Evolutionary conservation across 92 coral and sea anemone genomes (phyloP), one percentile per base, ranked within the genome.

Genomic region (Phymanthus crucifer): DNA sequence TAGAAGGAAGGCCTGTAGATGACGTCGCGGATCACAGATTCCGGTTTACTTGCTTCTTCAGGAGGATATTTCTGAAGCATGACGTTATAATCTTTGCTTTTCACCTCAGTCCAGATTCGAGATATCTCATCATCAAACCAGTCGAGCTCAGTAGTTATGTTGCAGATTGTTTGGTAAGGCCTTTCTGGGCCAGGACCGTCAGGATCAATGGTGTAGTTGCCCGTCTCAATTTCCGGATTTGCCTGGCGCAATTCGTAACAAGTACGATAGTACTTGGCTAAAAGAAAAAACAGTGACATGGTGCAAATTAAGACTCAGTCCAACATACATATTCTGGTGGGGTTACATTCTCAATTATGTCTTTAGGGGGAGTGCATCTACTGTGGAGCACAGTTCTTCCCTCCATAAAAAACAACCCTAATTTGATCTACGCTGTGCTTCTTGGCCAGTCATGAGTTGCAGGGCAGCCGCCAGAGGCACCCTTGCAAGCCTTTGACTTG

Each of bases 101-200:
- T 13, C 11, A 92, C 70, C 58, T 72, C 86, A 0, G 97, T 92
- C 88, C 84, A 81, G 2, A 85, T 54, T 23, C 90, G 87, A 7
- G 82, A 76, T 34, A 82, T 82, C 66, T 82, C 86, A 29, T 83
- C 83, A 46, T 65, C 76, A 80, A 68, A 74, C 54, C 64, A 83
- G 65, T 73, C 86, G 57, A 46, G 74, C 52, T 82, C 85, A 0
- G 89, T 91, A 16, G 94, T 82, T 66, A 92, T 85, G 84, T 92
- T 92, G 58, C 97, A 92, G 47, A 40, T 91, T 6, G 83, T 85
- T 47, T 54, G 52, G 67, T 71, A 77, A 0, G 90, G 85, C 52
- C 82, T 76, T 33, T 91, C 71, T 0, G 92, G 92, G 23, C 97
- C 97, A 0, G 97, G 84, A 13, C 94, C 97, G 79, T 92, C 97